Conservation (phyloP, 2,113 vertebrate genomes). For the Scophthalmus maximus region DNA sequence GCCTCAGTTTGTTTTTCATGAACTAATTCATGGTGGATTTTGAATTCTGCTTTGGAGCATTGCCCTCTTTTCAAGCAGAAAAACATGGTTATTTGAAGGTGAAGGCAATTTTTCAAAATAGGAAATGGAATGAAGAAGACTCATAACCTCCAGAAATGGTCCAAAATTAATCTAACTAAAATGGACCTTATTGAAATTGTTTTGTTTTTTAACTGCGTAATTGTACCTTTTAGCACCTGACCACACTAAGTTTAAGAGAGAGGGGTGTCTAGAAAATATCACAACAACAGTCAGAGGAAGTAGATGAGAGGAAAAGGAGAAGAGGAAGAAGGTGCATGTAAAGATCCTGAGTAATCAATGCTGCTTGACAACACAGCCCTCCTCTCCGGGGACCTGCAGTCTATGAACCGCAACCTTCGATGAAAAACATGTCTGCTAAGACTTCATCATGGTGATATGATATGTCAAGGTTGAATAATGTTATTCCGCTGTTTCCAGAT, state of each 20-base stretch:
- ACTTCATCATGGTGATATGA: conserved; percentile 46
- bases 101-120: too few species aligned
- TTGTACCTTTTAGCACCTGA: too few species aligned
- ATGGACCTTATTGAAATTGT: not conserved
- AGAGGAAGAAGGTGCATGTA: conserved; percentile 2
- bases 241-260: not conserved
- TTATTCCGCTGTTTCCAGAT: conserved; percentile 26
- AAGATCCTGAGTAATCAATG: conserved; percentile 23
- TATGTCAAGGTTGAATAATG: conserved; percentile 63
- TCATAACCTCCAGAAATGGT: too few species aligned
- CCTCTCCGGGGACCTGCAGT: conserved; percentile 21
- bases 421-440: conserved; percentile 41
- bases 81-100: too few species aligned
- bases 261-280: conserved; percentile 11
- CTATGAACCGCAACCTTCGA: conserved; percentile 44
- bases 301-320: not conserved
- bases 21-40: too few species aligned
- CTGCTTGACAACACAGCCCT: conserved; percentile 14
- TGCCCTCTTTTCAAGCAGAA: too few species aligned
- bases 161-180: too few species aligned
- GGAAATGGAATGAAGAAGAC: too few species aligned
- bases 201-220: too few species aligned
- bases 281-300: not conserved
- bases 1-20: too few species aligned
- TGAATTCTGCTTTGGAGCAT: too few species aligned